Conservation (phyloP, 1,140 invertebrate genomes). For the Neodiprion fabricii region DNA sequence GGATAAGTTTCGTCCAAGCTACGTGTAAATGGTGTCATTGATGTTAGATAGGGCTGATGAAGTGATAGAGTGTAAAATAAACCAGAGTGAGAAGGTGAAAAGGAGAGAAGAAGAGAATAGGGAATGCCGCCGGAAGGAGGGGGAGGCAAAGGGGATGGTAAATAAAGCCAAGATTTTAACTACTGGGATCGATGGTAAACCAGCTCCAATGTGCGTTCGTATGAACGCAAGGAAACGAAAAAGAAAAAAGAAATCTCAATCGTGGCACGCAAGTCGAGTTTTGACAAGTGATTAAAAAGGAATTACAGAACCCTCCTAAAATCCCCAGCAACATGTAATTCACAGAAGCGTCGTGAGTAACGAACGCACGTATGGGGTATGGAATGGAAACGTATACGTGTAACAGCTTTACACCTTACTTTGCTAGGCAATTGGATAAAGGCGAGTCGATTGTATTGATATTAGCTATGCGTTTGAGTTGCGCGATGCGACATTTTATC, state of each 20-base stretch:
- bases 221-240: slow-evolving; percentile 34
- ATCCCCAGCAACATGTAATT: not conserved
- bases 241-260: slow-evolving; percentile 23
- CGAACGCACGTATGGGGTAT: not conserved
- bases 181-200: slow-evolving; percentile 27
- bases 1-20: slow-evolving; percentile 31
- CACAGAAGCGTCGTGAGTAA: not conserved
- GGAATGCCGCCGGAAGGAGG: slow-evolving; percentile 13
- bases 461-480: no score
- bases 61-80: slow-evolving; percentile 42
- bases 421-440: no score
- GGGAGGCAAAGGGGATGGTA: slow-evolving; percentile 9
- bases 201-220: slow-evolving; percentile 37
- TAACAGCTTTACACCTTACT: no score
- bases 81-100: slow-evolving; percentile 12
- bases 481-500: no score
- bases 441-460: no score
- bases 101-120: not conserved
- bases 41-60: slow-evolving; percentile 37
- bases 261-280: not conserved
- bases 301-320: not conserved
- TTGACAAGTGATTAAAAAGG: not conserved
- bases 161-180: slow-evolving; percentile 18
- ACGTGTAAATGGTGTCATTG: slow-evolving; percentile 42
- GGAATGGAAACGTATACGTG: not conserved